Conservation (phyloP, 2,113 vertebrate species). For the Passer montanus region DNA sequence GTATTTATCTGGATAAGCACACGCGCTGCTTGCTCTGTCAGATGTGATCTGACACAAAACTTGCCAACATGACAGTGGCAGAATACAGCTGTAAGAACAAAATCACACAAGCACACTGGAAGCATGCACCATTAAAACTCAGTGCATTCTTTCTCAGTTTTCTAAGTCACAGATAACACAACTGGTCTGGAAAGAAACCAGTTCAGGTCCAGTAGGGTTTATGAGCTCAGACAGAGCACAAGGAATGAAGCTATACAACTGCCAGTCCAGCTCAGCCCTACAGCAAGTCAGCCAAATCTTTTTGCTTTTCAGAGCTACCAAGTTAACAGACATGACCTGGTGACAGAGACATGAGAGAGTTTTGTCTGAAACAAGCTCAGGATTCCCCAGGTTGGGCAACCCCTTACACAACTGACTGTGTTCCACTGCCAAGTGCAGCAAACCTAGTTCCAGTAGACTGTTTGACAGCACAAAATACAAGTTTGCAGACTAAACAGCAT, state of each 20-base stretch:
- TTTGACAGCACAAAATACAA: neutral
- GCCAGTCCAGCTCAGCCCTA: neutral
- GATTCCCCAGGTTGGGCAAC: neutral
- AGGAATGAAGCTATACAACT: neutral
- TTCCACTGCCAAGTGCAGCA: neutral
- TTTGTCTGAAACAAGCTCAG: neutral
- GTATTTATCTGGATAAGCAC: neutral
- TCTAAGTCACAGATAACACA: neutral
- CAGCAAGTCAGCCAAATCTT: neutral
- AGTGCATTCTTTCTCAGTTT: neutral
- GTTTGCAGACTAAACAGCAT: neutral
- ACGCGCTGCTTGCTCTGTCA: neutral
- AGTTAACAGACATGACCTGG: neutral
- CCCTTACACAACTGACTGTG: neutral
- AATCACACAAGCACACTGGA: neutral
- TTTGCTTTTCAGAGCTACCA: neutral
- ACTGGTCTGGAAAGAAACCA: neutral
- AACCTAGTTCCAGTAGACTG: neutral
- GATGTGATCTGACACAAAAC: neutral
- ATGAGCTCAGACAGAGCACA: neutral
- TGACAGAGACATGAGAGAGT: neutral
- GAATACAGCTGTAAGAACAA: neutral
- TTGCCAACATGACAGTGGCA: neutral
- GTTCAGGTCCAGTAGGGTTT: neutral
- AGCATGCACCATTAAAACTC: neutral